Conservation (phyloP, 2,888 invertebrate species). For the Athalia circularis region DNA sequence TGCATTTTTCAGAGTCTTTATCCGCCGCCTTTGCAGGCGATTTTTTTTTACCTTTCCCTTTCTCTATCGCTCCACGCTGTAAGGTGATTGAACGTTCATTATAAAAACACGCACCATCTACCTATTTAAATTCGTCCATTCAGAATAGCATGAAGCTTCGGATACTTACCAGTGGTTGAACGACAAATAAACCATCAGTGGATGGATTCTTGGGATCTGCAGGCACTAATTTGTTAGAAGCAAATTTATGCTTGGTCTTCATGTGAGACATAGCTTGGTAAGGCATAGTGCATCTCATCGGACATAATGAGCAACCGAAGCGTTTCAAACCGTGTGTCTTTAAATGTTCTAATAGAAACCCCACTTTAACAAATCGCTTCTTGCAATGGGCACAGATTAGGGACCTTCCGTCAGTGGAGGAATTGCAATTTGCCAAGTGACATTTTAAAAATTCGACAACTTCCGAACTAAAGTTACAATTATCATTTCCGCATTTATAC, state of each 20-base stretch:
- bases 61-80: conserved; percentile 56
- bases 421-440: conserved; percentile 73
- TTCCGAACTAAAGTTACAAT: conserved; percentile 72
- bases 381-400: conserved; percentile 76
- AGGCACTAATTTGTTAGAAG: conserved; percentile 72
- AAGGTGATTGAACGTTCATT: background rate
- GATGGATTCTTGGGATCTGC: conserved; percentile 74
- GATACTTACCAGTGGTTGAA: conserved; percentile 72
- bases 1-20: conserved; percentile 56
- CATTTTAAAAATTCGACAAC: conserved; percentile 68
- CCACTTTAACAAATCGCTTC: conserved; percentile 73
- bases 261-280: conserved; percentile 75
- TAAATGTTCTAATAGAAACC: conserved; percentile 77
- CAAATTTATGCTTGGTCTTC: conserved; percentile 75
- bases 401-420: conserved; percentile 60
- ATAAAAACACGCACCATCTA: background rate
- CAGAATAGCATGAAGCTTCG: background rate
- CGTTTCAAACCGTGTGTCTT: conserved; percentile 78
- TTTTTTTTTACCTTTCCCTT: conserved; percentile 61
- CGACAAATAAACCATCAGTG: conserved; percentile 75
- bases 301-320: conserved; percentile 79
- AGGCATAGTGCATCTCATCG: conserved; percentile 65
- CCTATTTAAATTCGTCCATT: background rate
- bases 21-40: conserved; percentile 55
- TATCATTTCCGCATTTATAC: conserved; percentile 75